Conservation (phyloP, 2,797 vertebrate species). For the Yasuhikotakia modesta region DNA sequence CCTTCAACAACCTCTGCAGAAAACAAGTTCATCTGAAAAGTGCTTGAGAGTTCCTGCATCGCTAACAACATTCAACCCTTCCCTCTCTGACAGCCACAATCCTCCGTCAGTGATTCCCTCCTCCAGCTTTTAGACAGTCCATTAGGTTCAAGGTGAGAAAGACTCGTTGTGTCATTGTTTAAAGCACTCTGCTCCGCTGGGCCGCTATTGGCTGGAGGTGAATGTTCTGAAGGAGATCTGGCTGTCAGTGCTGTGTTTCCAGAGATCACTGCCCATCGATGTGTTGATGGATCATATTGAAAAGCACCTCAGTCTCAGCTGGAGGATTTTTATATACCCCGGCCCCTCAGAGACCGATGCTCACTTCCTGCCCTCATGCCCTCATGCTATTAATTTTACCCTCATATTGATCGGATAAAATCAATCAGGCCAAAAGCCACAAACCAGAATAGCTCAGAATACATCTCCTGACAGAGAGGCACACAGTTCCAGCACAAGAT, state of each 20-base stretch:
- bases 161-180: conserved; percentile 72
- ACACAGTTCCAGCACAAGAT: too few species aligned
- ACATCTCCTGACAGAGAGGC: conserved; percentile 43
- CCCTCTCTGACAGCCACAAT: conserved; percentile 28
- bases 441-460: conserved; percentile 61
- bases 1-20: conserved; percentile 40
- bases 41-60: conserved; percentile 14
- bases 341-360: conserved; percentile 47
- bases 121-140: conserved; percentile 73
- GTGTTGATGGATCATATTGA: conserved; percentile 57
- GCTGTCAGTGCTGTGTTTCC: conserved; percentile 34
- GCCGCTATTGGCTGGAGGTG: conserved; percentile 61
- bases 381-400: conserved; percentile 70
- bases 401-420: too few species aligned
- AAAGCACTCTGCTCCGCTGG: conserved; percentile 69
- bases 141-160: conserved; percentile 80
- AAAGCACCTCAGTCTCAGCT: conserved; percentile 53
- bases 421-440: conserved; percentile 71
- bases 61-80: conserved; percentile 23
- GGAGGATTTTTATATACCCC: conserved; percentile 49
- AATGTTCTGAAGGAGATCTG: conserved; percentile 68
- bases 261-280: conserved; percentile 59
- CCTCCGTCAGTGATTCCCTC: conserved; percentile 72
- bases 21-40: conserved; percentile 27
- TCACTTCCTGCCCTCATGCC: conserved; percentile 65